phyloP scores from a whole-genome alignment of 2,113 vertebrate species.

The Notarius lentiginosus region DNA sequence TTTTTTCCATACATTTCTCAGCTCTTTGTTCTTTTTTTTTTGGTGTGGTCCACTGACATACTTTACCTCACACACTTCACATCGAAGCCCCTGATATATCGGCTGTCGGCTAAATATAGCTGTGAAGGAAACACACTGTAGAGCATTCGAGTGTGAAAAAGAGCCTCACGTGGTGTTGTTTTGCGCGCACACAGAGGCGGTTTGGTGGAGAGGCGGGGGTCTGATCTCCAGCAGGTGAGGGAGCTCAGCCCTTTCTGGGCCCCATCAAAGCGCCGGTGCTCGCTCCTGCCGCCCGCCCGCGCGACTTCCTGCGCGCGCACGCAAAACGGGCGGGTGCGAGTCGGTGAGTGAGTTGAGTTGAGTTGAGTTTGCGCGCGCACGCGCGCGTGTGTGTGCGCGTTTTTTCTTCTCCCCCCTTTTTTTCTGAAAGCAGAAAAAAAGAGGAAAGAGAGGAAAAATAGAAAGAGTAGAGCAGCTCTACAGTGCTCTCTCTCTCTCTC shows the following conservation, averaged over 20 bases:
- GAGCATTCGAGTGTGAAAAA: background rate
- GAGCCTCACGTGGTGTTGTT: background rate
- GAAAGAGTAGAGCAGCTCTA: conserved; percentile 9
- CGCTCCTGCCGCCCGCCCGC: conserved; percentile 57
- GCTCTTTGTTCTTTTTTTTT: background rate
- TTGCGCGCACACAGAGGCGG: background rate
- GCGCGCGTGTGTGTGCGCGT: background rate
- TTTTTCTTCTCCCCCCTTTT: background rate
- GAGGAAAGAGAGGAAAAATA: background rate
- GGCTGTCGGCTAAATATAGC: background rate
- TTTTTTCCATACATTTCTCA: background rate
- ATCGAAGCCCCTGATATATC: background rate
- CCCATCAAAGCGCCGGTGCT: conserved; percentile 54
- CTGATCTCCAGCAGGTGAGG: conserved; percentile 45
- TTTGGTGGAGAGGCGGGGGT: conserved; percentile 5
- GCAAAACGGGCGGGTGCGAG: background rate
- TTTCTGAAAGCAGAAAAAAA: background rate
- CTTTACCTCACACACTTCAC: background rate
- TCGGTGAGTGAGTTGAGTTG: too few relatives aligned
- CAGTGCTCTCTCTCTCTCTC: conserved; percentile 20
- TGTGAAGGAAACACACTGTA: background rate
- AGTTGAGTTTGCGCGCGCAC: background rate
- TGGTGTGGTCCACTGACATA: background rate
- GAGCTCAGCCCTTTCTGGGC: conserved; percentile 13
- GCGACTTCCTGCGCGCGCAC: conserved; percentile 38